Evolutionary conservation across 1,140 invertebrate species (phyloP), one percentile per base, ranked within the genome.

Genomic region (Meloidogyne exigua): DNA sequence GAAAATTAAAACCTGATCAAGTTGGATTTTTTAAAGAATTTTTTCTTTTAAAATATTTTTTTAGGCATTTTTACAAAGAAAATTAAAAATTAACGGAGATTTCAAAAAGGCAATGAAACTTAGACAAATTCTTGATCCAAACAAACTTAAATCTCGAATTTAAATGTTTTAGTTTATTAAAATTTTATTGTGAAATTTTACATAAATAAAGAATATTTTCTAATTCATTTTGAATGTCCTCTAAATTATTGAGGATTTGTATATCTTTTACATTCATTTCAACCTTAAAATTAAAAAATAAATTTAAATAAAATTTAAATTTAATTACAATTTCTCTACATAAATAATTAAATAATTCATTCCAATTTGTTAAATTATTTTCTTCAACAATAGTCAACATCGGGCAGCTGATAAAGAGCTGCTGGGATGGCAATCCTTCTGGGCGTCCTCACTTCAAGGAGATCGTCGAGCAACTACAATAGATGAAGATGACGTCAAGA

Each of bases 21-120:
- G 79, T 92, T 91, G 83, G 94, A 96, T 85, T 91, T 91, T 5
- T 94, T n/a, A n/a, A n/a, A n/a, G n/a, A n/a, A n/a, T 94, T 26
- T n/a, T 7, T 71, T 69, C n/a, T 62, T 15, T 13, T 12, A 62
- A 21, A 49, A 70, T 21, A 21, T 28, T 5, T 7, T 78, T 80
- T 76, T 78, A 96, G 89, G 95, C 95, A 10, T 98, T 98, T 88
- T 96, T 98, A 91, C 94, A 96, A 89, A 95, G 79, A 39, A 83
- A 83, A 68, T 85, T 84, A 83, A 84, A 83, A 65, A 85, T 82
- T 21, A 79, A 72, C 42, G 80, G 81, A n/a, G 81, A 83, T 44
- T 83, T 80, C 28, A 92, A 96, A 69, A 92, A 95, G 88, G 96
- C 95, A 63, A 93, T 98, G 93, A 97, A 95, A 88, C 88, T 97